These are phyloP conservation scores for Corynorhinus townsendii DNA, from an alignment of 2,113 vertebrate genomes.

Conservation along the genomic window DNA sequence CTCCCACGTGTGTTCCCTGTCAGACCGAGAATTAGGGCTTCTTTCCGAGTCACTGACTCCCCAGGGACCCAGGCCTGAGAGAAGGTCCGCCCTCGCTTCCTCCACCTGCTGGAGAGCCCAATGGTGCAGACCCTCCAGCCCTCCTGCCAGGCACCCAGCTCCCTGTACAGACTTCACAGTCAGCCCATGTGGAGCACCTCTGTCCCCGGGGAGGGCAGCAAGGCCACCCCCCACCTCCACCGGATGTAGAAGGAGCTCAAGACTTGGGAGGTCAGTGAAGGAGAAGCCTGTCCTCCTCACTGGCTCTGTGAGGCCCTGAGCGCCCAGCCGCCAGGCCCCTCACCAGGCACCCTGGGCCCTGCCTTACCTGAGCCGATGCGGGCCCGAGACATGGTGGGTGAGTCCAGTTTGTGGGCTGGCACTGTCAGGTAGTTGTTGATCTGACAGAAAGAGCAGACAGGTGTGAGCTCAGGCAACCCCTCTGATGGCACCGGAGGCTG, in stretches of 20 bases:
- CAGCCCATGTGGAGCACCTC: neutral
- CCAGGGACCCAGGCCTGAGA: neutral
- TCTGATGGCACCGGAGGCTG: accelerated
- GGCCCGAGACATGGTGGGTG: constrained; percentile 90
- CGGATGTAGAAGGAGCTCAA: neutral
- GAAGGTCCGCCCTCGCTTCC: neutral
- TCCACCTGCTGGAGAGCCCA: accelerated
- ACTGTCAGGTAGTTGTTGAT: constrained; percentile 95
- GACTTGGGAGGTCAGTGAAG: neutral
- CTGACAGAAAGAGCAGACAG: constrained; percentile 60
- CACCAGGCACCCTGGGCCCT: accelerated
- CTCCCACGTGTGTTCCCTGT: neutral
- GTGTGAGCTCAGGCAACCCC: neutral
- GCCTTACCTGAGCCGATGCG: constrained; percentile 92
- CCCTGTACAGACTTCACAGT: accelerated
- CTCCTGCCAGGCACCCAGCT: neutral
- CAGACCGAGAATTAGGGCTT: neutral
- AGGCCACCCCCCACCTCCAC: neutral
- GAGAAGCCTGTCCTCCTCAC: neutral
- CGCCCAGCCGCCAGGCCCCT: neutral
- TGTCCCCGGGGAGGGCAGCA: neutral
- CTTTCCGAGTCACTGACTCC: neutral
- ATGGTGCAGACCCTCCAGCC: neutral
- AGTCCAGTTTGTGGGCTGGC: constrained; percentile 87
- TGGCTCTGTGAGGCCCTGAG: neutral